Conservation (phyloP, 2,888 invertebrate genomes). For the Macrophya alboannulata region DNA sequence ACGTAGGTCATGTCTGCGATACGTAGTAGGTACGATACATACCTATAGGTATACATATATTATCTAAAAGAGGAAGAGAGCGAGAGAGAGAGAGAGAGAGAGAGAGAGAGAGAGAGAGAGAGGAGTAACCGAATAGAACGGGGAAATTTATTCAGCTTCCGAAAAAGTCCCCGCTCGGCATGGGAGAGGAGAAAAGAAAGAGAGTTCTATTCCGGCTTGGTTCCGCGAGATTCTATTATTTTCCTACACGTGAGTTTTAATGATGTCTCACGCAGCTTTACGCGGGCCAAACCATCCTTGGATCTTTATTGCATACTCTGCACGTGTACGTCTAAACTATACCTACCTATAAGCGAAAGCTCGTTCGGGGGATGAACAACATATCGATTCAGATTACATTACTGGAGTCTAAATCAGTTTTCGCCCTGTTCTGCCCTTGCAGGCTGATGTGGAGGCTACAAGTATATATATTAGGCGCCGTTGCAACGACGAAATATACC, state of each 20-base stretch:
- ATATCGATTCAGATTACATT: neutral
- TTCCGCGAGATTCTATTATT: neutral
- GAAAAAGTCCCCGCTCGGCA: too few species aligned
- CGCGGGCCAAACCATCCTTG: neutral
- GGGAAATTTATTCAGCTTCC: too few species aligned
- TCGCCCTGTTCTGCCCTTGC: neutral
- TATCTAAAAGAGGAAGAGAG: too few species aligned
- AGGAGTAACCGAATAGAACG: too few species aligned
- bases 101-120: too few species aligned
- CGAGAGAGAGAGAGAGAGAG: too few species aligned
- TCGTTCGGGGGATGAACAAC: neutral
- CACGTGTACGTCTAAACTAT: neutral
- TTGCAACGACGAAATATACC: neutral
- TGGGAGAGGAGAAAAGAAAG: neutral
- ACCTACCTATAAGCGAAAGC: neutral
- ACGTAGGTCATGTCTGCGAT: neutral
- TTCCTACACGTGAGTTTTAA: slow-evolving; percentile 26
- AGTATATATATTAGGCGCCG: neutral
- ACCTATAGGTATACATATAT: neutral
- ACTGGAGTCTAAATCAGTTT: neutral
- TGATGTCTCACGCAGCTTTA: slow-evolving; percentile 14
- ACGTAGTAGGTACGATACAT: neutral
- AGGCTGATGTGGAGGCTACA: neutral
- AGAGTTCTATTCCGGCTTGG: neutral
- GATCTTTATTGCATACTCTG: neutral